Percentiles rank a stretch among this genome's conserved stretches.
Evolutionary conservation across 1,140 invertebrate genomes (phyloP).

Genomic region (Brachionus manjavacas): DNA sequence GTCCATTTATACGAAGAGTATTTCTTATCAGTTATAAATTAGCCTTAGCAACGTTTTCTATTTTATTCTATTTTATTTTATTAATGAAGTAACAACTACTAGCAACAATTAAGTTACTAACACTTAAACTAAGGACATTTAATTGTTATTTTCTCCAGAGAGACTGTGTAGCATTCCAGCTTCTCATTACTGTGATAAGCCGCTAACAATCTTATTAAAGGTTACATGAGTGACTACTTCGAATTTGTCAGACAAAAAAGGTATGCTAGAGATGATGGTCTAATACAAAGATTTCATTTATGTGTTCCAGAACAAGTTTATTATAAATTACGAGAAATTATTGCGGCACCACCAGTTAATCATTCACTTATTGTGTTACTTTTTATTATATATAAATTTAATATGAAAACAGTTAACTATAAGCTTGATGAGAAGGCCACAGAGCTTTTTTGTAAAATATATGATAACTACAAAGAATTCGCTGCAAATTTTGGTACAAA

Average conservation of each 20-base stretch:
- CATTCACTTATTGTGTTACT: neutral
- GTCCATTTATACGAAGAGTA: no score
- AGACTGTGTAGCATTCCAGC: no score
- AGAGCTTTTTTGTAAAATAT: neutral
- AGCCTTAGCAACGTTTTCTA: no score
- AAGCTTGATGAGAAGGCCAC: neutral
- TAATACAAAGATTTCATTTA: neutral
- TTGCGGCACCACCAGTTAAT: neutral
- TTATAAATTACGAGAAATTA: neutral
- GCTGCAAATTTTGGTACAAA: neutral
- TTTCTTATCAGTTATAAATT: no score
- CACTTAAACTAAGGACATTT: no score
- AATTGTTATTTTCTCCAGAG: no score
- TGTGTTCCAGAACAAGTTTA: neutral
- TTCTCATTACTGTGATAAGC: no score
- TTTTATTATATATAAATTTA: neutral
- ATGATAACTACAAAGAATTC: slow-evolving; percentile 2
- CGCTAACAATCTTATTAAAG: neutral
- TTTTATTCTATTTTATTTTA: no score
- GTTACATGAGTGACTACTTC: neutral
- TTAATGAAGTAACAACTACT: no score
- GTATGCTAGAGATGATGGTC: neutral
- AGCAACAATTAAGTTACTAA: no score
- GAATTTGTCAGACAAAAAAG: neutral
- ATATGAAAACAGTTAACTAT: neutral